Conservation (phyloP, 37 sponge, comb jelly and placozoan species). For the Tethya wilhelma region DNA sequence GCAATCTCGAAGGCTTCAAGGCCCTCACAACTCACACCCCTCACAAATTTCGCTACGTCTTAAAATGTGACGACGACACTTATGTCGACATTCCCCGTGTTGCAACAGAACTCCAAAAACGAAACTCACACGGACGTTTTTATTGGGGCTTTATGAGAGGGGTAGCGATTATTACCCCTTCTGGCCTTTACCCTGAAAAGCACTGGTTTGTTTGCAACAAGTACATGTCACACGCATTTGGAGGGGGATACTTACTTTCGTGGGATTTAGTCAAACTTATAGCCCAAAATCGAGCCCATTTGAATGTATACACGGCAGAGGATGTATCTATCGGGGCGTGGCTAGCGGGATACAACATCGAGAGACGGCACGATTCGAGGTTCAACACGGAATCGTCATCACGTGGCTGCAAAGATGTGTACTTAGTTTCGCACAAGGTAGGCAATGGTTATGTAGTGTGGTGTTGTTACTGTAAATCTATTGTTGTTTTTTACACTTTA, state of each 20-base stretch:
- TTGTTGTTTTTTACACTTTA: no score
- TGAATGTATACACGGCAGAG: neutral
- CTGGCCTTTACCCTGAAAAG: neutral
- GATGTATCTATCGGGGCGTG: neutral
- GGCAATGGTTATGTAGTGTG: no score
- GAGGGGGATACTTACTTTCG: neutral
- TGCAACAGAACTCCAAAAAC: neutral
- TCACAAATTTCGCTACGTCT: neutral
- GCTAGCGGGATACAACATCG: neutral
- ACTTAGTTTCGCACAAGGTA: neutral
- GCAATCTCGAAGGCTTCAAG: neutral
- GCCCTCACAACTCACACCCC: neutral
- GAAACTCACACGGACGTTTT: neutral
- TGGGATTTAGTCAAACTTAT: neutral
- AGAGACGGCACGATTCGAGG: neutral
- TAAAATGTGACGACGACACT: neutral
- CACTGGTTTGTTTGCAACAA: neutral
- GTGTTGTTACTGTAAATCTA: no score
- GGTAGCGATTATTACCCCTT: neutral
- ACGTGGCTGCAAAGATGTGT: neutral
- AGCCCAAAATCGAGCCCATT: neutral
- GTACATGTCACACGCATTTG: neutral
- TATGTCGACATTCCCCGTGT: neutral
- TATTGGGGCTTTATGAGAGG: neutral
- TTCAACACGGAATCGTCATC: neutral